Evolutionary conservation across 2,113 vertebrate species (phyloP), one percentile per base, ranked within the genome.

Genomic region (Muntiacus muntjak): DNA sequence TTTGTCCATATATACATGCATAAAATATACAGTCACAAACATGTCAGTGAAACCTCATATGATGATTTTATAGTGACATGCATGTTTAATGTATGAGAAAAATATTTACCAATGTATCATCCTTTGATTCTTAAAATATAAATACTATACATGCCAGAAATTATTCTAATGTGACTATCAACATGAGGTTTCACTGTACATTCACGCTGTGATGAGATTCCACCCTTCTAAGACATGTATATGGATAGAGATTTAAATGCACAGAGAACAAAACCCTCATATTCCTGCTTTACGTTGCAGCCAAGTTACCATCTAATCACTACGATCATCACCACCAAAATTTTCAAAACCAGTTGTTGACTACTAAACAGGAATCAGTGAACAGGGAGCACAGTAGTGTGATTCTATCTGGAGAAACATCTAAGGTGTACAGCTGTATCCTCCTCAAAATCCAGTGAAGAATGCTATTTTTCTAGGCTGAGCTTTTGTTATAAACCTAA

Each of bases 391-490:
- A 99, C 98, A 99, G 99, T 99, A 91, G 97, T 96, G 96, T 98
- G 98, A 98, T 97, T 99, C 94, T 97, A 98, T 98, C 99, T 98
- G 98, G 98, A 95, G 97, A 98, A 98, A 95, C 98, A 98, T 98
- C 98, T 98, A 97, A 98, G 98, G 99, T 99, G 98, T 99, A 99
- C 98, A 98, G 98, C 98, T 99, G 98, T 98, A 98, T 99, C 98
- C 98, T 98, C 98, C 99, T 99, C 98, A 98, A 98, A 99, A 98
- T 98, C 99, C 97, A 97, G 98, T 98, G 98, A 99, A 99, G 98
- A 99, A 99, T 99, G 99, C 98, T 99, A 99, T 99, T 99, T 99
- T 99, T 99, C 98, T 99, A 99, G 98, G 98, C 98, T 99, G 99
- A 98, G 98, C 98, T 99, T 99, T 99, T 99, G 98, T 99, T 99